Conservation (phyloP, 2,113 vertebrate species). For the Symphodus melops region DNA sequence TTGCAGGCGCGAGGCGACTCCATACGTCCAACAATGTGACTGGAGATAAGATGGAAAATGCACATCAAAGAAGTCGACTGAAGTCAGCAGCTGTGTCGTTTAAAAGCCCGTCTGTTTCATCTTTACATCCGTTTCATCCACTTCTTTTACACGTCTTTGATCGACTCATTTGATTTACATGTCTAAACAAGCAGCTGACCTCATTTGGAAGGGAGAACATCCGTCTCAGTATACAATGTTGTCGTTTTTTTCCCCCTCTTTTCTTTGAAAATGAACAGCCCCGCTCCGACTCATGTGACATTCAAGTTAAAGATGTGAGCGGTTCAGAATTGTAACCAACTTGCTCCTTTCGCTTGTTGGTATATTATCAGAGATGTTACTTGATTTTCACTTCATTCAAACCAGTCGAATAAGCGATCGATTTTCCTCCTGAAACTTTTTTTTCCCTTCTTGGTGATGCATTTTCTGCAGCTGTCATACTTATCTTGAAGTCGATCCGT, state of each 20-base stretch:
- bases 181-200: conserved; percentile 70
- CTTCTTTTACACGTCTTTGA: conserved; percentile 65
- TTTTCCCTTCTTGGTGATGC: too few relatives aligned
- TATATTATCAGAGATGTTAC: too few relatives aligned
- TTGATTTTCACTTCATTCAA: too few relatives aligned
- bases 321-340: too few relatives aligned
- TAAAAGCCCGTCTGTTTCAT: conserved; percentile 52
- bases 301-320: conserved; percentile 3
- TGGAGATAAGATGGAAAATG: neutral
- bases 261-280: conserved; percentile 49
- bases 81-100: conserved; percentile 54
- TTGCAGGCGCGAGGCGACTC: neutral
- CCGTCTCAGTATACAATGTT: conserved; percentile 25
- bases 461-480: too few relatives aligned
- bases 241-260: conserved; percentile 17
- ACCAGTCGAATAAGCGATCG: too few relatives aligned
- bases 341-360: too few relatives aligned
- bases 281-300: conserved; percentile 2
- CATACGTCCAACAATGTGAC: neutral
- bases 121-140: conserved; percentile 63
- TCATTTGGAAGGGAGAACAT: conserved; percentile 63
- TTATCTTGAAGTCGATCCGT: too few relatives aligned
- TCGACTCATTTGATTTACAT: conserved; percentile 67
- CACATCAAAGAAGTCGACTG: conserved; percentile 29
- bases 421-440: too few relatives aligned